Percentiles rank a stretch among this genome's conserved stretches.
phyloP scores from a whole-genome alignment of 2,113 vertebrate species.

The Tragelaphus strepsiceros region DNA sequence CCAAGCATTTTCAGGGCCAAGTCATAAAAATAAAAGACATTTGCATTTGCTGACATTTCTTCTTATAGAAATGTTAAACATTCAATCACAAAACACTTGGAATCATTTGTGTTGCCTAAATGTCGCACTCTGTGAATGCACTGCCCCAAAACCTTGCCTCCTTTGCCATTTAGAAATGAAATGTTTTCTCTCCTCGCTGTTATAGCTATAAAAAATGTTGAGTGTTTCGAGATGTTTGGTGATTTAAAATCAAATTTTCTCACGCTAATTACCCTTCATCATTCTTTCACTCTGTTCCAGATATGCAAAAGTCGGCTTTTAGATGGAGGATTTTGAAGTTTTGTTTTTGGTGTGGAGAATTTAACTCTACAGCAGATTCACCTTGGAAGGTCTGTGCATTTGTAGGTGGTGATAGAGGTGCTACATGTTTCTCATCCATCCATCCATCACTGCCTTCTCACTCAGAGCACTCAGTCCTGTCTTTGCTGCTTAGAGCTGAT shows the following conservation, averaged over 20 bases:
- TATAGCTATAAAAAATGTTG: background rate
- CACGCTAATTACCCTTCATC: background rate
- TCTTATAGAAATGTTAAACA: background rate
- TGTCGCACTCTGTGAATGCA: background rate
- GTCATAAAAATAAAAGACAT: background rate
- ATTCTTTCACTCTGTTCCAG: background rate
- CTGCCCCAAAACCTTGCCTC: background rate
- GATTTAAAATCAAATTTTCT: background rate
- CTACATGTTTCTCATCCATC: background rate
- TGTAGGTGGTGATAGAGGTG: background rate
- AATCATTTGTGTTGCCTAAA: background rate
- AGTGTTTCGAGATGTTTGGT: background rate
- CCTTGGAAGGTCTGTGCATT: background rate
- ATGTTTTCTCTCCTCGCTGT: background rate
- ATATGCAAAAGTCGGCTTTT: background rate
- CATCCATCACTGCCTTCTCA: background rate
- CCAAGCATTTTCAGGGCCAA: background rate
- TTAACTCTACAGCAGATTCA: background rate
- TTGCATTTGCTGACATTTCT: background rate
- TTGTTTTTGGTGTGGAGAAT: background rate
- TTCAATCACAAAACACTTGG: background rate
- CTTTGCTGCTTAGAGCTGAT: fast-evolving
- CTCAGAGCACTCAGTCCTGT: background rate
- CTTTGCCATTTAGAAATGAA: background rate
- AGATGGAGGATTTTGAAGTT: background rate